Evolutionary conservation across 2,797 vertebrate genomes (phyloP).

Genomic region (Microctenopoma stevenorrisi): DNA sequence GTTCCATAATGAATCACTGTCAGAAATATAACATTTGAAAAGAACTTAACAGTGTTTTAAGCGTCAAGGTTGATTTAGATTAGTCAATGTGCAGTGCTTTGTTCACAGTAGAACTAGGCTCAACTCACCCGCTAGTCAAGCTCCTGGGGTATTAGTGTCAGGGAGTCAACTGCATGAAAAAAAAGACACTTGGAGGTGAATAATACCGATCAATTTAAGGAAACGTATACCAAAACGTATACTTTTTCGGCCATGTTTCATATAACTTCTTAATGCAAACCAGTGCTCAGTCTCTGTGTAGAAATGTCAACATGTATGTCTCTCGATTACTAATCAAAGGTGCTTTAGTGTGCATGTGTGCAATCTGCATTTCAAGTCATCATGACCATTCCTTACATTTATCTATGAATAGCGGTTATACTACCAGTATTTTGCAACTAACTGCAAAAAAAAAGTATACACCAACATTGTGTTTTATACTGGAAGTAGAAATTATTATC

Average conservation of each 20-base stretch:
- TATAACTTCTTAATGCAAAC: conserved; percentile 69
- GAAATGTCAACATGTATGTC: conserved; percentile 72
- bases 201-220: conserved; percentile 66
- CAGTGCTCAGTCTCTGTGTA: conserved; percentile 70
- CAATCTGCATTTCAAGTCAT: conserved; percentile 70
- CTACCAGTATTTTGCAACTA: conserved; percentile 70
- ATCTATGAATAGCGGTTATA: conserved; percentile 64
- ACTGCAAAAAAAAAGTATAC: conserved; percentile 53
- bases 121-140: conserved; percentile 62
- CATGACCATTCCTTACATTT: conserved; percentile 51
- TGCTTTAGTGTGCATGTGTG: conserved; percentile 83
- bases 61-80: conserved; percentile 74
- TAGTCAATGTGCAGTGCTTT: conserved; percentile 77
- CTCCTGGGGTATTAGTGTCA: conserved; percentile 58
- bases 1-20: conserved; percentile 63
- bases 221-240: conserved; percentile 64
- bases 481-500: conserved; percentile 60
- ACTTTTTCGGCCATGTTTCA: conserved; percentile 62
- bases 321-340: conserved; percentile 75
- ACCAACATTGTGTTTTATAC: conserved; percentile 68
- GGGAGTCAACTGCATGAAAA: conserved; percentile 68
- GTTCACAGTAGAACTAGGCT: conserved; percentile 70
- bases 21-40: conserved; percentile 60
- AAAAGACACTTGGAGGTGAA: conserved; percentile 55
- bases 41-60: conserved; percentile 68